Evolutionary conservation across 2,888 invertebrate genomes (phyloP).

Genomic region (Criorhina ranunculi): DNA sequence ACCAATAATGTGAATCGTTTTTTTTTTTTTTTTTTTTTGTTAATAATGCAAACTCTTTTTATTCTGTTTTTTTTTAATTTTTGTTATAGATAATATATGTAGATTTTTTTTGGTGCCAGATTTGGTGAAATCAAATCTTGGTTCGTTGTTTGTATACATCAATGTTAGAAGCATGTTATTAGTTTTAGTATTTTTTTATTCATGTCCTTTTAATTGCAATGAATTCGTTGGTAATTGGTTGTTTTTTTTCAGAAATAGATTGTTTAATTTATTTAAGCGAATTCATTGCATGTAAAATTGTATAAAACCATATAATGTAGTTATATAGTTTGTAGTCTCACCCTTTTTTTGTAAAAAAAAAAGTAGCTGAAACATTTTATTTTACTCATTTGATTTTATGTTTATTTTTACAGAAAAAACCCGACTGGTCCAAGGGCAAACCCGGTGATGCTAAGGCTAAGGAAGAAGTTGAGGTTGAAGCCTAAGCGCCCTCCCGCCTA

Average conservation of each 20-base stretch:
- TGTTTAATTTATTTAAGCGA: not conserved
- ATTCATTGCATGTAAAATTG: conserved; percentile 43
- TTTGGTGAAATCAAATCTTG: conserved; percentile 61
- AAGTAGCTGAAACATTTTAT: not conserved
- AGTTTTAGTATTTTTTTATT: conserved; percentile 39
- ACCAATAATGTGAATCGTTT: conserved; percentile 54
- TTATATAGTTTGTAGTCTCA: conserved; percentile 63
- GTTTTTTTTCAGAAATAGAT: not conserved
- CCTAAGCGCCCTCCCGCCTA: conserved; percentile 87
- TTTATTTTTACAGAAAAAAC: conserved; percentile 92
- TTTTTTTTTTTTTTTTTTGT: conserved; percentile 55
- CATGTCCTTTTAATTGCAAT: conserved; percentile 28
- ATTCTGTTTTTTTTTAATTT: conserved; percentile 49
- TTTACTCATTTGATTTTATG: conserved; percentile 22
- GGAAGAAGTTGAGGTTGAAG: conserved; percentile 93
- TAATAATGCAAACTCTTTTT: conserved; percentile 50
- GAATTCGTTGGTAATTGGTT: conserved; percentile 26
- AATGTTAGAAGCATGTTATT: conserved; percentile 68
- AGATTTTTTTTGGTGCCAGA: conserved; percentile 58
- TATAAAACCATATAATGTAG: conserved; percentile 46
- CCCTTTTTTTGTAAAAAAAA: conserved; percentile 57
- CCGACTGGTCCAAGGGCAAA: conserved; percentile 97
- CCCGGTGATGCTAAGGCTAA: conserved; percentile 94
- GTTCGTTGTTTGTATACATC: conserved; percentile 48
- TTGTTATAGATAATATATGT: conserved; percentile 56